Evolutionary conservation across 92 coral and sea anemone species (phyloP).

Genomic region (Actinernus sp.): DNA sequence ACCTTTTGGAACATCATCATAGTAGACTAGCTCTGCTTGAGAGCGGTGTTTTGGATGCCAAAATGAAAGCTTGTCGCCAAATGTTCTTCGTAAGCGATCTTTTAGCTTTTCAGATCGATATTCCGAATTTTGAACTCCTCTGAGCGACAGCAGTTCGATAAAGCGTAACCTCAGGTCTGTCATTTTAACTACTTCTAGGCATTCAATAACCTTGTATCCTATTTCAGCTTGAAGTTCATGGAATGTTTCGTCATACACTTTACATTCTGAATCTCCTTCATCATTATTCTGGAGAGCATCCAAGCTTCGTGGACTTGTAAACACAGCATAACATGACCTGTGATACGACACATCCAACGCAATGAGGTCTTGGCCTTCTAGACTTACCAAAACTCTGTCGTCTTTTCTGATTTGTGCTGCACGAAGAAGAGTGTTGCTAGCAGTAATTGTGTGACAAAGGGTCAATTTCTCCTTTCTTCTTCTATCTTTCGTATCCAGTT

Average conservation of each 20-base stretch:
- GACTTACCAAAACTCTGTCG: constrained; percentile 19
- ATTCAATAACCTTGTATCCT: constrained; percentile 8
- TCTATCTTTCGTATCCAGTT: constrained; percentile 46
- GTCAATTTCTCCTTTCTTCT: constrained; percentile 56
- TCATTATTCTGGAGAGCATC: constrained; percentile 3
- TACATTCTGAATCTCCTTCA: constrained; percentile 18
- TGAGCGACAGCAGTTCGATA: constrained; percentile 9
- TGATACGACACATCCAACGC: constrained; percentile 45
- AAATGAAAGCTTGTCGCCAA: constrained; percentile 11
- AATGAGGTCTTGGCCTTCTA: constrained; percentile 18
- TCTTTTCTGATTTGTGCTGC: constrained; percentile 44
- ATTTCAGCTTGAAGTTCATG: constrained; percentile 12
- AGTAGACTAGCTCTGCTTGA: constrained; percentile 15
- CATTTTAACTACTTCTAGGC: constrained; percentile 11
- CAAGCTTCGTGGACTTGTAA: constrained; percentile 29
- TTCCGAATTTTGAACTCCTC: constrained; percentile 9
- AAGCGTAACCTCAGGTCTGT: constrained; percentile 13
- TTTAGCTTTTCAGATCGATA: constrained; percentile 43
- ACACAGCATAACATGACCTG: constrained; percentile 26
- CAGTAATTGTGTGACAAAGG: constrained; percentile 39
- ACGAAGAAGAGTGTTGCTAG: constrained; percentile 34
- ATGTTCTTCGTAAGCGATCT: constrained; percentile 11
- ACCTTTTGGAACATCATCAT: constrained; percentile 37
- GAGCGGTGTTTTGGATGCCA: constrained; percentile 46
- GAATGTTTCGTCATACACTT: constrained; percentile 33